Evolutionary conservation across 1,140 invertebrate genomes (phyloP).

Genomic region (Chrysoperla carnea): DNA sequence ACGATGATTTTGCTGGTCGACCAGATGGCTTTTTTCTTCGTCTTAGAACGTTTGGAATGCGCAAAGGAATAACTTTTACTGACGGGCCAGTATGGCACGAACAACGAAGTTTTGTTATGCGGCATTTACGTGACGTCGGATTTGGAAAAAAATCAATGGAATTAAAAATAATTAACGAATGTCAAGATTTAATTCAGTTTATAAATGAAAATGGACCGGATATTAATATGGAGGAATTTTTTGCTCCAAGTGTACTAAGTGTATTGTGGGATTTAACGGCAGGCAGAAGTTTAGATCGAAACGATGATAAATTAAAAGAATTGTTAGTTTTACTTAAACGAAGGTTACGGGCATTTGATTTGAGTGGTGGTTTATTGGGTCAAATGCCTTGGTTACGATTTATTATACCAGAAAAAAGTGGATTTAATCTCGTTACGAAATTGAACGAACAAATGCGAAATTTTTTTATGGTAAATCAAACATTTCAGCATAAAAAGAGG

Average conservation of each 20-base stretch:
- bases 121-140: conserved; percentile 49
- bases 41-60: conserved; percentile 46
- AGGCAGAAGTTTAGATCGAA: conserved; percentile 30
- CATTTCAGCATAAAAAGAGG: background rate
- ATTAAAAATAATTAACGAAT: conserved; percentile 45
- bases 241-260: conserved; percentile 48
- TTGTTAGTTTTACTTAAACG: conserved; percentile 41
- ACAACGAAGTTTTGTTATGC: conserved; percentile 52
- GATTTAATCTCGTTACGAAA: conserved; percentile 43
- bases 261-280: conserved; percentile 54
- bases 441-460: conserved; percentile 39
- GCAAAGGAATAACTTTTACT: conserved; percentile 53
- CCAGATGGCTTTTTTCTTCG: conserved; percentile 54
- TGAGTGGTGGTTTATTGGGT: conserved; percentile 46
- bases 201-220: conserved; percentile 13
- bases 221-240: conserved; percentile 22
- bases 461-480: conserved; percentile 29
- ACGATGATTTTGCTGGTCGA: conserved; percentile 48
- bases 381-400: conserved; percentile 51
- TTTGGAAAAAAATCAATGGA: conserved; percentile 58
- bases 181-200: conserved; percentile 28
- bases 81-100: conserved; percentile 59
- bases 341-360: conserved; percentile 41
- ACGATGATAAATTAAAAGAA: conserved; percentile 32
- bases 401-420: conserved; percentile 42